phyloP scores from a whole-genome alignment of 2,888 invertebrate species.

The Chelonus formosanus region DNA sequence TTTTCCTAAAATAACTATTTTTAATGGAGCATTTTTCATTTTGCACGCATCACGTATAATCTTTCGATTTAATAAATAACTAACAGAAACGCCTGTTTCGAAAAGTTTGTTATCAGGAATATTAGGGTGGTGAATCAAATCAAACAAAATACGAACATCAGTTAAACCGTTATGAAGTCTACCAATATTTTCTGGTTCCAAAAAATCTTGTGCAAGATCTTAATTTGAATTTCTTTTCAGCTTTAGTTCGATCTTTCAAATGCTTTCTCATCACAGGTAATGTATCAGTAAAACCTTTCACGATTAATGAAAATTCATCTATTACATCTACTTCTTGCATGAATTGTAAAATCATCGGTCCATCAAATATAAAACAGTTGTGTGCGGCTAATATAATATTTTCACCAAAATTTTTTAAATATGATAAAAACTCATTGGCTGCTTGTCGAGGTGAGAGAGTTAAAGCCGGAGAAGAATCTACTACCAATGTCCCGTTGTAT shows the following conservation, averaged over 20 bases:
- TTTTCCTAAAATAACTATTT: too few species aligned
- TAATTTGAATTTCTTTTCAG: constrained; percentile 4
- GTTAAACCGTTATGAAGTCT: too few species aligned
- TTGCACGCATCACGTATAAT: too few species aligned
- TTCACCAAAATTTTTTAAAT: constrained; percentile 15
- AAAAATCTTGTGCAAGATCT: too few species aligned
- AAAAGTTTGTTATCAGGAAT: too few species aligned
- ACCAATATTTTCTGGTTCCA: too few species aligned
- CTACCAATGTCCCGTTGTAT: constrained; percentile 24
- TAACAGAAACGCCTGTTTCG: too few species aligned
- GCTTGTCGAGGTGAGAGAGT: constrained; percentile 16
- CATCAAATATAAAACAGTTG: constrained; percentile 29
- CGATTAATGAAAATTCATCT: constrained; percentile 6
- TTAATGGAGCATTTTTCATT: too few species aligned
- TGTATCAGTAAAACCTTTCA: constrained; percentile 24
- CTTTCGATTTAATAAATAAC: too few species aligned
- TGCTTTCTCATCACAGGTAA: constrained; percentile 17
- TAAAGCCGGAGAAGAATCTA: constrained; percentile 22
- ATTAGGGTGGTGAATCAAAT: too few species aligned
- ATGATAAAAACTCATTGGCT: constrained; percentile 8
- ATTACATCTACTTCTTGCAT: constrained; percentile 7
- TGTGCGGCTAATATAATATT: constrained; percentile 25
- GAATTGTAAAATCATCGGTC: constrained; percentile 9
- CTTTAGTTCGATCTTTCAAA: neutral
- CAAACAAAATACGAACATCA: too few species aligned